Conservation (phyloP, 2,113 vertebrate genomes). For the Rhinopomastus cyanomelas region DNA sequence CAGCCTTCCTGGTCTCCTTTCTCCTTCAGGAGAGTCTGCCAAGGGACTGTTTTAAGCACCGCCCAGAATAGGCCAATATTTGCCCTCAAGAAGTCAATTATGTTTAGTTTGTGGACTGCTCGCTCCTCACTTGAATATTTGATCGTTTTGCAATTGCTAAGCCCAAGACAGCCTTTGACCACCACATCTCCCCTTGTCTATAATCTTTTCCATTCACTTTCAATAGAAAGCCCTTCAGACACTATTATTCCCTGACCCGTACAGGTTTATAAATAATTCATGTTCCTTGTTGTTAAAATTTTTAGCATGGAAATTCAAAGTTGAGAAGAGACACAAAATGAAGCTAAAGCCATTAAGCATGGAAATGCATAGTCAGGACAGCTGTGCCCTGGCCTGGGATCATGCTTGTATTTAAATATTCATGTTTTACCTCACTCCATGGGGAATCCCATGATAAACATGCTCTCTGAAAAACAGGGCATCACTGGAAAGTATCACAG, state of each 20-base stretch:
- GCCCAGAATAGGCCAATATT: too few relatives aligned
- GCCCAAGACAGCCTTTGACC: too few relatives aligned
- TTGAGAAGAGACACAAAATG: neutral
- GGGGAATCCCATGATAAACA: neutral
- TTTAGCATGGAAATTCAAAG: neutral
- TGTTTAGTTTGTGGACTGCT: too few relatives aligned
- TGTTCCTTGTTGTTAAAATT: neutral
- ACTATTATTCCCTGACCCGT: neutral
- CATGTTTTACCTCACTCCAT: neutral
- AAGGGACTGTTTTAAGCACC: too few relatives aligned
- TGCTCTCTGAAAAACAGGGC: neutral
- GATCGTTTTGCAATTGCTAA: too few relatives aligned
- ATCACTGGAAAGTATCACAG: neutral
- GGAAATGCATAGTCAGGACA: neutral
- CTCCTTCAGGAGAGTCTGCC: too few relatives aligned
- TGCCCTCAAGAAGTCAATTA: too few relatives aligned
- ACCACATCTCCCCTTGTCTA: too few relatives aligned
- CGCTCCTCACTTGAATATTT: too few relatives aligned
- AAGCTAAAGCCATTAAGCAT: neutral
- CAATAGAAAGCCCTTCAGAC: neutral
- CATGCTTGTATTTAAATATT: neutral
- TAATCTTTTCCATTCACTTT: neutral
- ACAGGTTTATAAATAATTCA: neutral
- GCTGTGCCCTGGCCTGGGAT: neutral
- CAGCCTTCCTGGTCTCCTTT: too few relatives aligned